phyloP scores from a whole-genome alignment of 2,113 vertebrate species.

The Scomber japonicus region DNA sequence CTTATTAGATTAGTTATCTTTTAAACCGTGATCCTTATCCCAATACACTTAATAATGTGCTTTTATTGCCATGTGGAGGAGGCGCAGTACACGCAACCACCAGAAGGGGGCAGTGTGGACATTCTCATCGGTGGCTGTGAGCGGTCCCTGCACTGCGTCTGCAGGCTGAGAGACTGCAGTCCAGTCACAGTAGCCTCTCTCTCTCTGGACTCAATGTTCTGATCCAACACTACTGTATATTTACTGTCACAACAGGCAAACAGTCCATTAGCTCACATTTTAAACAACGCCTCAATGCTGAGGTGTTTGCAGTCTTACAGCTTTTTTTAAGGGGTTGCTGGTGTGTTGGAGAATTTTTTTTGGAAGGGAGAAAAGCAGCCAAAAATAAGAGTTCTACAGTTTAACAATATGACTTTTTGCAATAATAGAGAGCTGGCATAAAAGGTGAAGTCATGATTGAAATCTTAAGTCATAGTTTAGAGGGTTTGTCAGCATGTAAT shows the following conservation, averaged over 20 bases:
- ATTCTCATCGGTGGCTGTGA: constrained; percentile 25
- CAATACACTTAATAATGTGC: not conserved
- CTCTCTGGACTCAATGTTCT: constrained; percentile 52
- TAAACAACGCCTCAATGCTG: not conserved
- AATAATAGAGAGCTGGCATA: not conserved
- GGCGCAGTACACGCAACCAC: constrained; percentile 1
- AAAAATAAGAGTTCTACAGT: not conserved
- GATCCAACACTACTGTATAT: constrained; percentile 36
- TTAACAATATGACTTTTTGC: not conserved
- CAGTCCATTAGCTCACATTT: constrained; percentile 9
- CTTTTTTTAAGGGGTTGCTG: not conserved
- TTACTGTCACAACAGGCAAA: constrained; percentile 19
- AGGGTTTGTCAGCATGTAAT: not conserved
- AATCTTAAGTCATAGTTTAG: not conserved
- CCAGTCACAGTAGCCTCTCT: constrained; percentile 45
- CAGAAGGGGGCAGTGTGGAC: constrained; percentile 69
- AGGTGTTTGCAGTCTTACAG: not conserved
- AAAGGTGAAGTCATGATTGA: not conserved
- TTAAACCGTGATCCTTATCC: not conserved
- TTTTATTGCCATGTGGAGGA: not conserved
- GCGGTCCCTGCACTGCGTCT: constrained; percentile 76
- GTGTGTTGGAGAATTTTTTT: not conserved
- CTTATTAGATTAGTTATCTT: not conserved
- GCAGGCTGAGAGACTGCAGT: constrained; percentile 67
- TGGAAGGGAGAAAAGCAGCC: constrained; percentile 1